phyloP scores from a whole-genome alignment of 2,113 vertebrate genomes.

The Pelmatolapia mariae region DNA sequence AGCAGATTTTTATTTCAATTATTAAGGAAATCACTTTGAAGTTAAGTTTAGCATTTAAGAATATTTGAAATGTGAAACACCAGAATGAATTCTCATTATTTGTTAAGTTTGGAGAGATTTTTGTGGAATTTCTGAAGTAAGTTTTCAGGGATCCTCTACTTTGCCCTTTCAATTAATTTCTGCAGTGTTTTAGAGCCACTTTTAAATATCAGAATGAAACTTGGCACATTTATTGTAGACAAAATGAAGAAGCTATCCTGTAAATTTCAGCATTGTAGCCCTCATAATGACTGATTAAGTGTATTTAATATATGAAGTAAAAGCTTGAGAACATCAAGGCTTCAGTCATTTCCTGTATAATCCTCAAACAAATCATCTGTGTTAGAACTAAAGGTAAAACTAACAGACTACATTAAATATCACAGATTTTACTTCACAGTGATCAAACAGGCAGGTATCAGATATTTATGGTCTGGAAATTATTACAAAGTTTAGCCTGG shows the following conservation, averaged over 20 bases:
- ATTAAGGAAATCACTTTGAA: too few relatives aligned
- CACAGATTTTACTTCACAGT: fast-evolving
- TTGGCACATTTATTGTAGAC: too few relatives aligned
- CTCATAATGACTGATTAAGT: fast-evolving
- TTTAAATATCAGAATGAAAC: fast-evolving
- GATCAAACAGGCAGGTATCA: fast-evolving
- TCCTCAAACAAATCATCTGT: fast-evolving
- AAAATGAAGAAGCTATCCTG: neutral
- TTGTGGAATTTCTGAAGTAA: too few relatives aligned
- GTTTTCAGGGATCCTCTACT: fast-evolving
- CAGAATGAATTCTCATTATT: too few relatives aligned
- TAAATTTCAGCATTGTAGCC: neutral
- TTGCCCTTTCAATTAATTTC: too few relatives aligned
- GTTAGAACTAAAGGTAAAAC: too few relatives aligned
- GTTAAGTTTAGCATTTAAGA: too few relatives aligned
- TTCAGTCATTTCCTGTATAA: fast-evolving
- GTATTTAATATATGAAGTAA: fast-evolving
- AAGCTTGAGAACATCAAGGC: fast-evolving
- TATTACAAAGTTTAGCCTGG: fast-evolving
- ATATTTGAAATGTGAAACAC: too few relatives aligned
- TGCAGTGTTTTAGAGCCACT: too few relatives aligned
- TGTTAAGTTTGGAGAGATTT: too few relatives aligned
- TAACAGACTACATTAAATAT: fast-evolving
- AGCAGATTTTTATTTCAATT: too few relatives aligned
- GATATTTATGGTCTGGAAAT: fast-evolving